Conservation (phyloP, 2,113 vertebrate genomes). For the Anseranas semipalmata region DNA sequence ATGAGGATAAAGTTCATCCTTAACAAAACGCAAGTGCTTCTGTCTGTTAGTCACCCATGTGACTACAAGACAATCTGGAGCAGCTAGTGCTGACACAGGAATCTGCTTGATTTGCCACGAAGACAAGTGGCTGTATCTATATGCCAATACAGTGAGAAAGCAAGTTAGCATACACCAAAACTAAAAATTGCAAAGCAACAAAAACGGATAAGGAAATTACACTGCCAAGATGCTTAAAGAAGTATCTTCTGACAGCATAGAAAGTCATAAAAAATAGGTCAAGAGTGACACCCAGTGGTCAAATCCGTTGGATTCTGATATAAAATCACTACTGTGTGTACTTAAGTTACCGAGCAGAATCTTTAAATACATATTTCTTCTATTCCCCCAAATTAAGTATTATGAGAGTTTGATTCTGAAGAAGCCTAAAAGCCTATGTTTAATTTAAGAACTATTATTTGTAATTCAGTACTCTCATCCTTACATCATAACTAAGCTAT, state of each 20-base stretch:
- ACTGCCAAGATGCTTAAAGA: background rate
- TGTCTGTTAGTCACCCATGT: constrained; percentile 96
- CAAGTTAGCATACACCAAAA: background rate
- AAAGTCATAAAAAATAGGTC: background rate
- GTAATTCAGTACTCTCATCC: background rate
- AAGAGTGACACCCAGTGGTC: constrained; percentile 77
- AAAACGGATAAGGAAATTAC: background rate
- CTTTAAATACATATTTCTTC: background rate
- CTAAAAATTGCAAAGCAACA: background rate
- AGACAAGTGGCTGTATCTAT: constrained; percentile 87
- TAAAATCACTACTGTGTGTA: background rate
- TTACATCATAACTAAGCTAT: background rate
- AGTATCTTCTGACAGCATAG: background rate
- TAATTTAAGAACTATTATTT: background rate
- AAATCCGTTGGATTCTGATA: background rate
- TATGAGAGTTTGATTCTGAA: background rate
- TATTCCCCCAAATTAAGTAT: background rate
- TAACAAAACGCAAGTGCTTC: constrained; percentile 87
- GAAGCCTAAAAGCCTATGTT: background rate
- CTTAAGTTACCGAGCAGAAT: background rate
- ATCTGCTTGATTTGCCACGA: constrained; percentile 86
- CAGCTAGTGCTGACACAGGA: constrained; percentile 83
- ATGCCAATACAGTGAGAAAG: background rate
- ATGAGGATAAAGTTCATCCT: constrained; percentile 89
- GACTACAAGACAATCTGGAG: constrained; percentile 85